These are phyloP conservation scores for Ophioninae sp. DNA, from an alignment of 2,888 invertebrate species.

Conservation along the genomic window DNA sequence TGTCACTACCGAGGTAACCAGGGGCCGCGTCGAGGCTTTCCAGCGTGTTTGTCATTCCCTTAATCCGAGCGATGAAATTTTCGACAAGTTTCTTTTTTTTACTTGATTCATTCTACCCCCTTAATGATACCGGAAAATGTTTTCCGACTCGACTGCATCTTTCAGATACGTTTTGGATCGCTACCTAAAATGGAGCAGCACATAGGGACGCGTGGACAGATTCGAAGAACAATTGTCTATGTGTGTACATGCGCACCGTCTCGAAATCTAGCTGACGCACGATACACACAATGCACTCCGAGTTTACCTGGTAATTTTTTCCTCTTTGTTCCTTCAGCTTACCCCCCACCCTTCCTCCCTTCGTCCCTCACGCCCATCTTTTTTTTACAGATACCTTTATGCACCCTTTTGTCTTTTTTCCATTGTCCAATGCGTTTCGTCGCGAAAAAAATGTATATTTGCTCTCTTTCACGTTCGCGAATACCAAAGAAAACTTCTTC, in stretches of 20 bases:
- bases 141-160: background rate
- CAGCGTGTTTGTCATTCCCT: too few species aligned
- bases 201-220: background rate
- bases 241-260: background rate
- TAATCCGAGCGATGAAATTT: too few species aligned
- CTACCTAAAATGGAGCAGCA: background rate
- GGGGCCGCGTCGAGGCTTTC: too few species aligned
- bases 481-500: background rate
- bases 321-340: constrained; percentile 14
- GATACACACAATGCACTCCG: constrained; percentile 27
- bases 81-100: too few species aligned
- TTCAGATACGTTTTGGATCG: background rate
- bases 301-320: constrained; percentile 32
- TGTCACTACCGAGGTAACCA: too few species aligned
- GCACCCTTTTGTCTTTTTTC: background rate
- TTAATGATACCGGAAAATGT: background rate
- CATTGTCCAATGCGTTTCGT: background rate
- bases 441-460: background rate
- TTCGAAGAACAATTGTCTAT: background rate
- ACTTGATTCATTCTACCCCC: too few species aligned
- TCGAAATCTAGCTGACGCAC: constrained; percentile 24
- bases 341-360: too few species aligned
- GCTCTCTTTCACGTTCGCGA: background rate
- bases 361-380: background rate
- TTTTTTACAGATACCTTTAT: background rate